Evolutionary conservation across 2,113 vertebrate species (phyloP).

Genomic region (Microcebus ravelobensis): DNA sequence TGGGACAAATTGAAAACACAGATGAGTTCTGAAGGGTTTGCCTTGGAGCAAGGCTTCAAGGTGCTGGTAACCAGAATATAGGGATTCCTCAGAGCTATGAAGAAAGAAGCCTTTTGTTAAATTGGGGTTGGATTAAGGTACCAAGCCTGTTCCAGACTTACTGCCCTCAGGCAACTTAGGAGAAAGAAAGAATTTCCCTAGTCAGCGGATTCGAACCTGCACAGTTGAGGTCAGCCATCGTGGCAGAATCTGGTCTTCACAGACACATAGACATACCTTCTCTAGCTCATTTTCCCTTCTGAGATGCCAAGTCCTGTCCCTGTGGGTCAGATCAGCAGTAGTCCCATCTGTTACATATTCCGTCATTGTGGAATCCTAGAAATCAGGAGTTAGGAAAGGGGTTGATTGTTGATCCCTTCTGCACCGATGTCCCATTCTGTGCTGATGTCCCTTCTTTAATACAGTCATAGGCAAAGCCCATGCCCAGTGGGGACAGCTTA

Average conservation of each 20-base stretch:
- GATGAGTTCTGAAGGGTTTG: no score
- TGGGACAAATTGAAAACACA: background rate
- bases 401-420: background rate
- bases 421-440: background rate
- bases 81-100: background rate
- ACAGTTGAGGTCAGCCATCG: background rate
- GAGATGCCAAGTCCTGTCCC: background rate
- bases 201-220: background rate
- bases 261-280: background rate
- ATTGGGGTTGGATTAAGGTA: background rate
- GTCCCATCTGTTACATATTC: no score
- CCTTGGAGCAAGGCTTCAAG: fast-evolving
- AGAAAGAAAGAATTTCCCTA: background rate
- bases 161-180: background rate
- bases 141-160: background rate
- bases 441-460: background rate
- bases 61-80: background rate
- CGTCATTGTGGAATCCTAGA: background rate
- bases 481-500: background rate
- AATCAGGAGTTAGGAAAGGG: background rate
- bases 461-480: background rate
- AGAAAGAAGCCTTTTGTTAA: background rate
- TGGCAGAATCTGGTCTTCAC: background rate
- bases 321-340: fast-evolving
- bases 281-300: background rate